phyloP scores from a whole-genome alignment of 2,113 vertebrate genomes.

The Raphicerus campestris region DNA sequence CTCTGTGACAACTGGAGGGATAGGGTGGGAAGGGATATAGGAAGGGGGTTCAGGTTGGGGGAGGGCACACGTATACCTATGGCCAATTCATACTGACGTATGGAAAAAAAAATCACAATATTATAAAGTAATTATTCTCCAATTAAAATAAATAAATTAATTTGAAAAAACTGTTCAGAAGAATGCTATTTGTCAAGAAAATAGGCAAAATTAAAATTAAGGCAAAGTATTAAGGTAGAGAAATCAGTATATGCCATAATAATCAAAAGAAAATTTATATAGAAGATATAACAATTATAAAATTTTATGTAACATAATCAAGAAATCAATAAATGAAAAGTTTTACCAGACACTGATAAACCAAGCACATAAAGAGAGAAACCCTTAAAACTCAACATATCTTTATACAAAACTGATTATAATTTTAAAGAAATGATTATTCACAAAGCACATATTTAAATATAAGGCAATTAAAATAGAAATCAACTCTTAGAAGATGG shows the following conservation, averaged over 20 bases:
- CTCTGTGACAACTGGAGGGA: neutral
- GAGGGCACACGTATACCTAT: neutral
- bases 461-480: neutral
- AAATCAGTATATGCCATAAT: neutral
- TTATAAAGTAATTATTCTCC: neutral
- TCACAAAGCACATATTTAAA: neutral
- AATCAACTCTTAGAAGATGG: neutral
- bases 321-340: slow-evolving; percentile 12
- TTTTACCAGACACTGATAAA: neutral
- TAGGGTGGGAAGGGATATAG: neutral
- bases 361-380: neutral
- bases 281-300: neutral
- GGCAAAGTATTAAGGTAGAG: neutral
- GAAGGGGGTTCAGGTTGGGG: neutral
- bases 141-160: neutral
- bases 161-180: neutral
- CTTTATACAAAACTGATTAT: neutral
- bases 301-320: neutral
- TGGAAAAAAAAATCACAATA: neutral
- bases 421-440: neutral
- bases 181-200: neutral
- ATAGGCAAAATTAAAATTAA: slow-evolving; percentile 2
- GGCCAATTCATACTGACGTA: neutral
- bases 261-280: neutral
- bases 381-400: neutral